phyloP scores from a whole-genome alignment of 2,888 invertebrate species.

The Diarsia brunnea region DNA sequence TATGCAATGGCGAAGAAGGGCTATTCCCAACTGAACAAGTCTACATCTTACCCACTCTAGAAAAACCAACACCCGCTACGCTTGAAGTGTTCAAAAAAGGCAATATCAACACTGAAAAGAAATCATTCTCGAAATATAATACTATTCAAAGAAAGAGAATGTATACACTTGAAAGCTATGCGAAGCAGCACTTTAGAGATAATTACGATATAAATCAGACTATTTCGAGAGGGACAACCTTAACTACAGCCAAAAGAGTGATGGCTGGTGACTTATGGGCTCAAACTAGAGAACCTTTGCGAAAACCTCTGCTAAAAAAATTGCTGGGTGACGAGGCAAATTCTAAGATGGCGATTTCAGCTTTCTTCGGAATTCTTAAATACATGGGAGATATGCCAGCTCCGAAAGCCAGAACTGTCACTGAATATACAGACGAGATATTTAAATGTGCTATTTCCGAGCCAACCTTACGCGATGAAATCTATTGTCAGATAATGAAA shows the following conservation, averaged over 20 bases:
- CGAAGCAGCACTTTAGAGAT: slow-evolving; percentile 95
- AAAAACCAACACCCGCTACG: slow-evolving; percentile 93
- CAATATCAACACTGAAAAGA: slow-evolving; percentile 85
- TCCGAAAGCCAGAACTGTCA: slow-evolving; percentile 93
- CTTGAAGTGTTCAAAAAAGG: slow-evolving; percentile 92
- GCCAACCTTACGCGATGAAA: slow-evolving; percentile 95
- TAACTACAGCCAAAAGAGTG: slow-evolving; percentile 92
- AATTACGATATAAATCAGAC: slow-evolving; percentile 87
- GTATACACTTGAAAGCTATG: slow-evolving; percentile 96
- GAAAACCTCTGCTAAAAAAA: slow-evolving; percentile 95
- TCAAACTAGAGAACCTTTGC: slow-evolving; percentile 95
- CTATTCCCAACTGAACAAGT: slow-evolving; percentile 97
- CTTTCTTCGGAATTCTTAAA: slow-evolving; percentile 94
- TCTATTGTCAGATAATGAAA: slow-evolving; percentile 98
- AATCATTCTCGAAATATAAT: slow-evolving; percentile 87
- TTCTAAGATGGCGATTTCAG: slow-evolving; percentile 93
- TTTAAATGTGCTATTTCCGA: slow-evolving; percentile 94
- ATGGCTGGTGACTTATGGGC: slow-evolving; percentile 95
- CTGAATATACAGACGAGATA: slow-evolving; percentile 97
- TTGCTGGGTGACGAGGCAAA: slow-evolving; percentile 93
- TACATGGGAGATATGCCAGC: slow-evolving; percentile 98
- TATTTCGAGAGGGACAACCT: slow-evolving; percentile 91
- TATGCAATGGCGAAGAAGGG: slow-evolving; percentile 93
- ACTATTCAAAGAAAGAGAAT: slow-evolving; percentile 93
- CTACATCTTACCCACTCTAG: slow-evolving; percentile 96